These are phyloP conservation scores for Meriones unguiculatus DNA, from an alignment of 2,113 vertebrate species.

Conservation along the genomic window DNA sequence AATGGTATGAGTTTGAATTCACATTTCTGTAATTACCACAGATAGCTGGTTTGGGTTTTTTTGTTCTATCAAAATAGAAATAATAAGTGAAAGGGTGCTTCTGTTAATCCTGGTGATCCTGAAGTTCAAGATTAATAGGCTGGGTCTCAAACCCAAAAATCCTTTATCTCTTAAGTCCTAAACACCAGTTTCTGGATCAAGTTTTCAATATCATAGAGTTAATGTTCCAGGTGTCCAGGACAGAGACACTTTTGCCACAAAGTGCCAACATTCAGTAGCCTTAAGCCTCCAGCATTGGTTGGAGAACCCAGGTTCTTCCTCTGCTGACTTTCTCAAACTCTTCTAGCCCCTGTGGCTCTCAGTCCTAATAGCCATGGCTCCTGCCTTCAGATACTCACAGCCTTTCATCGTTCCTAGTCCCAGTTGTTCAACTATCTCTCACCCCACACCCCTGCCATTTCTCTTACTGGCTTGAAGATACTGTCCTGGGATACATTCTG, in stretches of 20 bases:
- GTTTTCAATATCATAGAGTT: background rate
- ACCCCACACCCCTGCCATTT: too few species aligned
- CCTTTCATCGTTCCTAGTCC: background rate
- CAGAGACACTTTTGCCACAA: background rate
- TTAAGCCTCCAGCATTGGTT: background rate
- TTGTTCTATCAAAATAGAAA: background rate
- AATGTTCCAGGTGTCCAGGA: background rate
- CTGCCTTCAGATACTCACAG: too few species aligned
- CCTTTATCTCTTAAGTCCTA: too few species aligned
- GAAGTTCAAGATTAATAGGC: background rate
- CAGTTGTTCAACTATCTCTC: background rate
- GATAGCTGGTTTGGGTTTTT: background rate
- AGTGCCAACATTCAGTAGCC: background rate
- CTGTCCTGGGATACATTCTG: background rate
- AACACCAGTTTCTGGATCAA: background rate
- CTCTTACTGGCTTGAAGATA: background rate
- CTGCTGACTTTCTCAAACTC: background rate
- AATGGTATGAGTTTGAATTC: conserved; percentile 11
- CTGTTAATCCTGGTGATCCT: background rate
- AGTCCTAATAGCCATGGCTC: background rate
- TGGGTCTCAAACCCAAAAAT: background rate
- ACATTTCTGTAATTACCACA: conserved; percentile 10
- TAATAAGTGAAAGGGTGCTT: too few species aligned
- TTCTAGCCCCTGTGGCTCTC: background rate
- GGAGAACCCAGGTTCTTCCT: background rate